Evolutionary conservation across 2,797 vertebrate genomes (phyloP).

Genomic region (Remorina albescens): DNA sequence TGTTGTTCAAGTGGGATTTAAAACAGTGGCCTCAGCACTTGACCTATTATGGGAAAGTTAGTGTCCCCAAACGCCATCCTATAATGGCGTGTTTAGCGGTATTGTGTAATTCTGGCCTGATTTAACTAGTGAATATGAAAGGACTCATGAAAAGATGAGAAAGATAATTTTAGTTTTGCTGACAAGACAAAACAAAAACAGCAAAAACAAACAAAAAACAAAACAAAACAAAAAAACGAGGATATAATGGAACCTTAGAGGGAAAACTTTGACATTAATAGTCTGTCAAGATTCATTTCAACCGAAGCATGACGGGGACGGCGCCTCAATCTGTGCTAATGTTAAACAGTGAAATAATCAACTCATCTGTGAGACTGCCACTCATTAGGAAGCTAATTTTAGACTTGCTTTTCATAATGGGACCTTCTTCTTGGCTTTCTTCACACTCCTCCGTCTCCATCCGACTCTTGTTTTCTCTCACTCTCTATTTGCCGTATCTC

Average conservation of each 20-base stretch:
- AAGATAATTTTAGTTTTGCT: slow-evolving; percentile 11
- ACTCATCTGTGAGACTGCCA: slow-evolving; percentile 60
- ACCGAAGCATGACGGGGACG: slow-evolving; percentile 26
- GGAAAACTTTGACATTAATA: slow-evolving; percentile 26
- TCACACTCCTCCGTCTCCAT: slow-evolving; percentile 14
- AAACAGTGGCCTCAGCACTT: slow-evolving; percentile 45
- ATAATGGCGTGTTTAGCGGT: slow-evolving; percentile 19
- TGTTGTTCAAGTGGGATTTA: slow-evolving; percentile 48
- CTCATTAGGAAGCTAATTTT: slow-evolving; percentile 76
- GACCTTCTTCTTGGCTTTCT: slow-evolving; percentile 34
- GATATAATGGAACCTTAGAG: slow-evolving; percentile 23
- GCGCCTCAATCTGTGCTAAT: slow-evolving; percentile 55
- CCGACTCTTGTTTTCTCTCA: slow-evolving; percentile 1
- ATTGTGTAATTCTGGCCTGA: slow-evolving; percentile 6
- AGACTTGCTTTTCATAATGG: slow-evolving; percentile 64
- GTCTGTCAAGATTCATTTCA: slow-evolving; percentile 24
- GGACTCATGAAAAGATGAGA: not conserved
- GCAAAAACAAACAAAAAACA: too few relatives aligned
- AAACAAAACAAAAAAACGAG: too few relatives aligned
- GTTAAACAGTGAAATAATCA: slow-evolving; percentile 71
- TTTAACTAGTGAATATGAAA: slow-evolving; percentile 4
- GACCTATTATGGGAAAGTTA: slow-evolving; percentile 47
- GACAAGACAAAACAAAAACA: slow-evolving; percentile 3
- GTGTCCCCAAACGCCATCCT: not conserved
- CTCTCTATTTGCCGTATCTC: slow-evolving; percentile 31